Conservation (phyloP, 2,888 invertebrate species). For the Plusia festucae region DNA sequence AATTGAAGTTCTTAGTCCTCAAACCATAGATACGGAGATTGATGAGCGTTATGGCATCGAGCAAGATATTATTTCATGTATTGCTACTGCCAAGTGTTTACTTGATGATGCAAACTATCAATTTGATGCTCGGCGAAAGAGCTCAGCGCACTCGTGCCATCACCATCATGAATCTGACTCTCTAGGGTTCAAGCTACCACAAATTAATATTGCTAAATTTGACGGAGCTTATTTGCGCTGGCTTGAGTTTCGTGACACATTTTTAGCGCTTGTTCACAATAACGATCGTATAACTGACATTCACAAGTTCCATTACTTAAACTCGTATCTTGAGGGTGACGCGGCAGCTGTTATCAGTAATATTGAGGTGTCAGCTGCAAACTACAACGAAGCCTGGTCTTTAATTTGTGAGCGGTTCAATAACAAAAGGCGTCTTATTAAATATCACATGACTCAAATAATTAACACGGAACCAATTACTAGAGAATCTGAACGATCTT, state of each 20-base stretch:
- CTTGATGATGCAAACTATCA: conserved; percentile 10
- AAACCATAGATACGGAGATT: conserved; percentile 13
- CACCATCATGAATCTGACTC: neutral
- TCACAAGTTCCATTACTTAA: conserved; percentile 46
- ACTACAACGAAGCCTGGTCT: conserved; percentile 49
- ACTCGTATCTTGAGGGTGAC: conserved; percentile 41
- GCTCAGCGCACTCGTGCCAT: conserved; percentile 6
- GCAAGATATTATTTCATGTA: conserved; percentile 13
- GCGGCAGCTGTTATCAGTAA: conserved; percentile 44
- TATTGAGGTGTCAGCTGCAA: conserved; percentile 44
- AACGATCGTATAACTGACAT: conserved; percentile 30
- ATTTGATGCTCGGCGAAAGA: conserved; percentile 10
- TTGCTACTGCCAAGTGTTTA: conserved; percentile 10
- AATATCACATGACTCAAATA: conserved; percentile 17
- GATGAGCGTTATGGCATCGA: conserved; percentile 24
- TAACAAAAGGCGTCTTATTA: conserved; percentile 31
- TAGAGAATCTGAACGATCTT: conserved; percentile 34
- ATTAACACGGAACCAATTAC: conserved; percentile 29
- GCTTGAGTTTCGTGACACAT: conserved; percentile 36
- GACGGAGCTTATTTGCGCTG: conserved; percentile 35
- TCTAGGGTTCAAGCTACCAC: conserved; percentile 37
- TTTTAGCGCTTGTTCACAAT: conserved; percentile 40
- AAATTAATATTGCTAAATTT: conserved; percentile 38
- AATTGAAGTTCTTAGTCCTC: conserved; percentile 11
- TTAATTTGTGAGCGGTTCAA: conserved; percentile 43